Evolutionary conservation across 92 coral and sea anemone species (phyloP).

Genomic region (Hydrozoanthus gracilis): DNA sequence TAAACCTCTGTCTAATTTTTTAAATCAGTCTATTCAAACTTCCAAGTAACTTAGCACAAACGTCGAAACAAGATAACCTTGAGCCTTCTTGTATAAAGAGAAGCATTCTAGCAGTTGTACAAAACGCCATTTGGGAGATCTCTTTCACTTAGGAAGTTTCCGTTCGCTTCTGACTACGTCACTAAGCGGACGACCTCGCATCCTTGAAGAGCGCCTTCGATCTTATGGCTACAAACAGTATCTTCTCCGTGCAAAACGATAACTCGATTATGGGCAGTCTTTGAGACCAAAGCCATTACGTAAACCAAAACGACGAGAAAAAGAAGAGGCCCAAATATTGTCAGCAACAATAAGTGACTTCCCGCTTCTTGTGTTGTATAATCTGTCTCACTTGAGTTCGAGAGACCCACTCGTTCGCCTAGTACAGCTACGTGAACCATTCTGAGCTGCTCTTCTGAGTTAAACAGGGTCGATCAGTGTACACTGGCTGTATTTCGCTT

Average conservation of each 20-base stretch:
- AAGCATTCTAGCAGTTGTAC: background rate
- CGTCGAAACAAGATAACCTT: too few relatives aligned
- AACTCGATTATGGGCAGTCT: background rate
- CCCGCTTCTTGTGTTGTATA: background rate
- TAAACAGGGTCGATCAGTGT: background rate
- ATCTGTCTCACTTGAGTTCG: background rate
- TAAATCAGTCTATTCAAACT: too few relatives aligned
- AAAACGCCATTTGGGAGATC: background rate
- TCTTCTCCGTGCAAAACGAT: background rate
- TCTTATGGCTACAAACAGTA: background rate
- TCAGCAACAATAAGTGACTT: conserved; percentile 1
- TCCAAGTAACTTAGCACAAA: too few relatives aligned
- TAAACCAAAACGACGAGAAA: conserved; percentile 7
- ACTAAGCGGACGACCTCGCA: background rate
- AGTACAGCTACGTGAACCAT: background rate
- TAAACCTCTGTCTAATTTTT: too few relatives aligned
- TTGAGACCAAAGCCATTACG: background rate
- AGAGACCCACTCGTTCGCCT: background rate
- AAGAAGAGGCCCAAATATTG: conserved; percentile 18
- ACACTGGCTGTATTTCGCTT: too few relatives aligned
- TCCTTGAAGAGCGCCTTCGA: conserved; percentile 6
- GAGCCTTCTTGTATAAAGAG: too few relatives aligned
- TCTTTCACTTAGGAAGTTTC: background rate
- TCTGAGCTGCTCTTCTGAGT: background rate
- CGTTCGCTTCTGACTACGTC: background rate